Conservation (phyloP, 2,113 vertebrate species). For the Castor canadensis region DNA sequence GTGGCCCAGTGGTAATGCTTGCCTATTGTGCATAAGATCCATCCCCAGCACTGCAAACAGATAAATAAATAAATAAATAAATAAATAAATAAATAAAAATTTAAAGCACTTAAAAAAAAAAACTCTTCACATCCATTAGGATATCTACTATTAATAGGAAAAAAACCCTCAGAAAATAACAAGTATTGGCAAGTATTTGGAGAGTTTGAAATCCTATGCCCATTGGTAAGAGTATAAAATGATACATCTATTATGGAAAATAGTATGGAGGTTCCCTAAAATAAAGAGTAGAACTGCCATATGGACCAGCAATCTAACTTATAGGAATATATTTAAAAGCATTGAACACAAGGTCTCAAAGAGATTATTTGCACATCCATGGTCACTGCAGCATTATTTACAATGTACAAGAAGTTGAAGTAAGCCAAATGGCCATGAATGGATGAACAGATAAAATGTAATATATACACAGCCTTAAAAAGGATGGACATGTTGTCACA, state of each 20-base stretch:
- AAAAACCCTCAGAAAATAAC: neutral
- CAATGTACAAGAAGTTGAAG: neutral
- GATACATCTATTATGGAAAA: neutral
- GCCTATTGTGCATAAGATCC: too few species aligned
- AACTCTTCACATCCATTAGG: too few species aligned
- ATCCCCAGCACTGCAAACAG: too few species aligned
- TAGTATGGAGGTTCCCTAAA: neutral
- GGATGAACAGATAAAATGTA: neutral
- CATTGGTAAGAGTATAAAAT: neutral
- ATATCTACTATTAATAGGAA: neutral
- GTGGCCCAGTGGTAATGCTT: too few species aligned
- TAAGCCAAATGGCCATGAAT: neutral
- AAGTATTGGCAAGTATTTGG: neutral
- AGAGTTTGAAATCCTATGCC: neutral
- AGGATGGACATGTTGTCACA: neutral
- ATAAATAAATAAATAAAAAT: too few species aligned
- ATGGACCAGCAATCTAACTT: neutral
- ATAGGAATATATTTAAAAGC: neutral
- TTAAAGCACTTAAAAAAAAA: too few species aligned
- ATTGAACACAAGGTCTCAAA: neutral
- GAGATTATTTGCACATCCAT: neutral
- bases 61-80: neutral
- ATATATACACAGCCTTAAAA: neutral
- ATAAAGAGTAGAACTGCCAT: neutral
- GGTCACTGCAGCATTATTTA: neutral